Conservation (phyloP, 2,113 vertebrate species). For the Archilochus colubris region DNA sequence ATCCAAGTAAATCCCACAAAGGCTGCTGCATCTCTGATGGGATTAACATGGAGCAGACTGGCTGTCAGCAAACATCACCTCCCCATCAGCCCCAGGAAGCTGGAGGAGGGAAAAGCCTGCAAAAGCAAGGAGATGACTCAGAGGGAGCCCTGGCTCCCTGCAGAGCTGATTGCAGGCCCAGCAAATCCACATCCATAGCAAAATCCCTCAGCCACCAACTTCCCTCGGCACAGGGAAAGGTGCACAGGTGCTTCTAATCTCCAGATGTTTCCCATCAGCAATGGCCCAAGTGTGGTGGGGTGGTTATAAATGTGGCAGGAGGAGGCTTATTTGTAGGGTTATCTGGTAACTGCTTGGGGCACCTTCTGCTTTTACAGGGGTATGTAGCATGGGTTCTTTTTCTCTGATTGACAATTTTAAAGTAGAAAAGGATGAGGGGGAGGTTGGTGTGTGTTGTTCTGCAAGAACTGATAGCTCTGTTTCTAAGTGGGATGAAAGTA, state of each 20-base stretch:
- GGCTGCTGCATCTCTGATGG: not conserved
- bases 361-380: not conserved
- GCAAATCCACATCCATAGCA: not conserved
- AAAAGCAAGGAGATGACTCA: not conserved
- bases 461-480: not conserved
- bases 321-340: not conserved
- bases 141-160: not conserved
- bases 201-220: not conserved
- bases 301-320: constrained; percentile 6
- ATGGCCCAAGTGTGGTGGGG: not conserved
- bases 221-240: not conserved
- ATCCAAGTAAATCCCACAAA: not conserved
- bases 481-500: not conserved
- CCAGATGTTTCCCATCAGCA: not conserved
- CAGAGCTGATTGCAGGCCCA: not conserved
- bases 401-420: not conserved
- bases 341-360: not conserved
- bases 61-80: not conserved
- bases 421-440: not conserved
- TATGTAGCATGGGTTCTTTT: not conserved
- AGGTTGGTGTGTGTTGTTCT: not conserved
- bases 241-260: constrained; percentile 4
- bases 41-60: not conserved
- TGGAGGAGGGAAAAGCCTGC: not conserved
- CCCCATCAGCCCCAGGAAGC: not conserved